A percentile compares a stretch with the other conserved stretches of the same genome.
phyloP scores from a whole-genome alignment of 2,113 vertebrate species.

The Riparia riparia region DNA sequence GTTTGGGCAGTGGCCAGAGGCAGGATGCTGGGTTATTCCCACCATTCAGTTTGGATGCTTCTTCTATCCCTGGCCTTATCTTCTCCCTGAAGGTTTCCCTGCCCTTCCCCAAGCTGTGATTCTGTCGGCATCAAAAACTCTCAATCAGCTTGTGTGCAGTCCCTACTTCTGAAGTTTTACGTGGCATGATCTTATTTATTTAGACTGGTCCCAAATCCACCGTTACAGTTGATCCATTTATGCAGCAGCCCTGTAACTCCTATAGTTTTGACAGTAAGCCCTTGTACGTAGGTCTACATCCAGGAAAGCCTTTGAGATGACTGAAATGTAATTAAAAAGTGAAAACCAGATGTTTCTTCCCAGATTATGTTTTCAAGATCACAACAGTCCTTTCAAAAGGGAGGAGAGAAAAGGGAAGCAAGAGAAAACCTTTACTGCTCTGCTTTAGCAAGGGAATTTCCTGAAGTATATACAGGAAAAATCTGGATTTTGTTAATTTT shows the following conservation, averaged over 20 bases:
- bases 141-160: not conserved
- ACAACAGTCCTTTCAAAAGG: slow-evolving; percentile 8
- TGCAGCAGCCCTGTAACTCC: not conserved
- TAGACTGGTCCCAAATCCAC: slow-evolving; percentile 15
- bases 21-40: not conserved
- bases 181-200: not conserved
- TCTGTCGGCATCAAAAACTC: not conserved
- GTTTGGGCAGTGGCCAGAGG: not conserved
- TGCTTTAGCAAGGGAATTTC: slow-evolving; percentile 7
- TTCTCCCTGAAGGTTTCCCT: not conserved
- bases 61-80: not conserved
- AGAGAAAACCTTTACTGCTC: not conserved
- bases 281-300: slow-evolving; percentile 29
- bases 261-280: slow-evolving; percentile 37
- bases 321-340: slow-evolving; percentile 66
- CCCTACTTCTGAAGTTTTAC: not conserved
- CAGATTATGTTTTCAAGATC: slow-evolving; percentile 38
- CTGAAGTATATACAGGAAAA: not conserved
- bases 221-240: not conserved
- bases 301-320: slow-evolving; percentile 45
- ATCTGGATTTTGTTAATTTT: not conserved
- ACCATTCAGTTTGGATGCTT: not conserved
- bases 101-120: not conserved
- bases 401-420: not conserved
- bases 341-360: slow-evolving; percentile 54